phyloP scores from a whole-genome alignment of 2,888 invertebrate species.

The Acanthococcus lagerstroemiae region DNA sequence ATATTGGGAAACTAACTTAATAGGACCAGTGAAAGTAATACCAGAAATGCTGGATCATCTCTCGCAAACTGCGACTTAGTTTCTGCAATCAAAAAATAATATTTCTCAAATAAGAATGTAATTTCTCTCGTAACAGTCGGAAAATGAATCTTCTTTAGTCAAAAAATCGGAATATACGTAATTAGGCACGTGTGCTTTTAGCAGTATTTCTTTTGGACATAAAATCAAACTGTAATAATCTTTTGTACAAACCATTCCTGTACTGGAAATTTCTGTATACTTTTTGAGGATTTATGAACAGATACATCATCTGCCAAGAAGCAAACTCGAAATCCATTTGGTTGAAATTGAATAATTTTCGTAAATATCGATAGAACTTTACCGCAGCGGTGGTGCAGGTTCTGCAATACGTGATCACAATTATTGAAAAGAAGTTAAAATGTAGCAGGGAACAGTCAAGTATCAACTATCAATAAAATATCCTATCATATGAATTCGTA shows the following conservation, averaged over 20 bases:
- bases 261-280: conserved; percentile 95
- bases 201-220: no score
- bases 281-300: conserved; percentile 89
- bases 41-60: conserved; percentile 97
- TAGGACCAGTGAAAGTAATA: conserved; percentile 75
- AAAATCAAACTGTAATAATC: no score
- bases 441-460: background rate
- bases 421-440: background rate
- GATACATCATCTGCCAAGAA: conserved; percentile 96
- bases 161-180: no score
- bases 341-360: conserved; percentile 75
- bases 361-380: conserved; percentile 77
- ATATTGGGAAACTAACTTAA: conserved; percentile 51
- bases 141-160: no score
- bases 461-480: no score
- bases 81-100: conserved; percentile 50
- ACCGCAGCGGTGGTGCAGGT: conserved; percentile 72
- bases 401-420: conserved; percentile 43
- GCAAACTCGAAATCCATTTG: conserved; percentile 99
- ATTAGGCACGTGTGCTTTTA: no score
- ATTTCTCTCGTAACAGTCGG: no score
- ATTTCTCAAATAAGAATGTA: background rate
- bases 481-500: no score
- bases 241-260: conserved; percentile 91
- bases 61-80: conserved; percentile 97